phyloP scores from a whole-genome alignment of 2,797 vertebrate genomes.

The Eptatretus atami region DNA sequence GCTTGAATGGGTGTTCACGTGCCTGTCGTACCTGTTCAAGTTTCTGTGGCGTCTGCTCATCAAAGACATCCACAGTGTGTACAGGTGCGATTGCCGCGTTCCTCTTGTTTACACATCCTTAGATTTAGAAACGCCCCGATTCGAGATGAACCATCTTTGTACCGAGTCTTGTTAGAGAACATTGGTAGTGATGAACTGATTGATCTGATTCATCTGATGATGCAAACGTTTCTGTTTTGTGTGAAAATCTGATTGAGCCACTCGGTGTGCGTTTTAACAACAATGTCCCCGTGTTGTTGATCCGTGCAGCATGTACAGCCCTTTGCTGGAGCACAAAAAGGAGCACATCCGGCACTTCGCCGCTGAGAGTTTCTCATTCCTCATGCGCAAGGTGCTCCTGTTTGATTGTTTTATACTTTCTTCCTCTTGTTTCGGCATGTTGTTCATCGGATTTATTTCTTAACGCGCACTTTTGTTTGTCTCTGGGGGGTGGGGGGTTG shows the following conservation, averaged over 20 bases:
- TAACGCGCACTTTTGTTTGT: background rate
- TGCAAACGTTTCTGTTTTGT: too few species aligned
- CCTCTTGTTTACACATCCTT: background rate
- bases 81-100: constrained; percentile 26
- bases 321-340: constrained; percentile 55
- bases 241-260: too few species aligned
- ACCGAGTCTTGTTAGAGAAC: too few species aligned
- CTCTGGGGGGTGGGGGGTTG: constrained; percentile 6
- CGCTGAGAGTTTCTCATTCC: constrained; percentile 82
- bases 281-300: constrained; percentile 6
- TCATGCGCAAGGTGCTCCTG: constrained; percentile 61
- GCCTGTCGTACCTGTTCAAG: constrained; percentile 82
- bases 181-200: too few species aligned
- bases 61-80: constrained; percentile 58
- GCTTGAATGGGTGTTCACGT: constrained; percentile 69
- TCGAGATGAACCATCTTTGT: too few species aligned
- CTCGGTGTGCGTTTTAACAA: too few species aligned
- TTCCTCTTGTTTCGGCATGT: background rate
- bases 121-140: too few species aligned
- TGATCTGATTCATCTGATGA: too few species aligned
- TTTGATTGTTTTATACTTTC: constrained; percentile 8
- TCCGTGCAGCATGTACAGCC: constrained; percentile 46
- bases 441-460: background rate
- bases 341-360: constrained; percentile 80
- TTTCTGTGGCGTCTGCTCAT: constrained; percentile 87